Percentiles rank a stretch among this genome's conserved stretches.
phyloP scores from a whole-genome alignment of 64 coral and sea anemone species.

The Cladopsammia gracilis region DNA sequence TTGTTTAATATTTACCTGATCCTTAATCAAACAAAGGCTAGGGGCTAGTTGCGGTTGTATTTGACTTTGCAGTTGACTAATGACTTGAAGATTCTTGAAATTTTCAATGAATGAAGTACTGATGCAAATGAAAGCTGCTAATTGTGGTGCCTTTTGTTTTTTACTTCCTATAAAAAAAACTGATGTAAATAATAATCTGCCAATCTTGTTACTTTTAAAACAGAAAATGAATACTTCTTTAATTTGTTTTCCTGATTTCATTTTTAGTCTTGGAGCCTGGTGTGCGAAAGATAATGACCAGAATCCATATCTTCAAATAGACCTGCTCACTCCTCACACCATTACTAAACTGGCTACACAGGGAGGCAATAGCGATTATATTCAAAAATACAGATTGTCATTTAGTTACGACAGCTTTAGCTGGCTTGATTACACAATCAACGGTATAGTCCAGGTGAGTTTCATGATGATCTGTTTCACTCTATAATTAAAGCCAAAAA shows the following conservation, averaged over 20 bases:
- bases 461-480: neutral
- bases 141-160: too few relatives aligned
- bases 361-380: neutral
- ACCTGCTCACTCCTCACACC: constrained; percentile 75
- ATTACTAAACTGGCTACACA: constrained; percentile 69
- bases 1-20: neutral
- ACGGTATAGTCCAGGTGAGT: constrained; percentile 52
- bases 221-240: too few relatives aligned
- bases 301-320: constrained; percentile 84
- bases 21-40: neutral
- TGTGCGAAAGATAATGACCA: constrained; percentile 33
- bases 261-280: constrained; percentile 51
- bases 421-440: constrained; percentile 62
- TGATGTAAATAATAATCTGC: too few relatives aligned
- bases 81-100: too few relatives aligned
- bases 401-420: constrained; percentile 70
- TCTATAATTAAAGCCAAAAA: neutral
- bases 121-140: too few relatives aligned
- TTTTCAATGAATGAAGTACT: too few relatives aligned
- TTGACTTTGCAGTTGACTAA: too few relatives aligned
- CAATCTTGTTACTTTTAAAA: too few relatives aligned
- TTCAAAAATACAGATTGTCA: constrained; percentile 9
- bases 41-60: too few relatives aligned
- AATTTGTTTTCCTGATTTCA: neutral
- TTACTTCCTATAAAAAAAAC: too few relatives aligned